These are phyloP conservation scores for Camelus dromedarius DNA, from an alignment of 2,113 vertebrate species.

Conservation along the genomic window DNA sequence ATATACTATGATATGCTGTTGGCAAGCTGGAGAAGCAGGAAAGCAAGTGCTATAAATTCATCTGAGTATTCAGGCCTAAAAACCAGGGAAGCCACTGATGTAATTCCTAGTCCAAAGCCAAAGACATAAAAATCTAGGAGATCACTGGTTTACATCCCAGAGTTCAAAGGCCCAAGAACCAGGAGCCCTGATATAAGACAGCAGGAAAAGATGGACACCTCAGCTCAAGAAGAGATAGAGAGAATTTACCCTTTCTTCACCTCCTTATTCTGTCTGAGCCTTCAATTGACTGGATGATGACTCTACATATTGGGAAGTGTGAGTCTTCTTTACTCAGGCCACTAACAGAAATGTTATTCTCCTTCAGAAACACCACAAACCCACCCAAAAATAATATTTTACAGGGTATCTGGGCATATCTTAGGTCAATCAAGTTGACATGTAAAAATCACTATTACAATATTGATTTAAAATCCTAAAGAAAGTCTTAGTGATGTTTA, in stretches of 20 bases:
- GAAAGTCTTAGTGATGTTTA: not conserved
- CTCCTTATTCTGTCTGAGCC: not conserved
- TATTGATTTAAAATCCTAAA: not conserved
- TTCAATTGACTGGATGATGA: not conserved
- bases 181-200: not conserved
- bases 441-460: not conserved
- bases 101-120: not conserved
- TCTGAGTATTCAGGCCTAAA: not conserved
- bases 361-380: not conserved
- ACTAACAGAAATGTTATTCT: not conserved
- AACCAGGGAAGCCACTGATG: not conserved
- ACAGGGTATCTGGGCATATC: not conserved
- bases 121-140: not conserved
- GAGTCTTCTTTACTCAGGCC: not conserved
- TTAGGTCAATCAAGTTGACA: not conserved
- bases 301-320: not conserved
- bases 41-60: not conserved
- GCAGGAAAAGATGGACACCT: not conserved
- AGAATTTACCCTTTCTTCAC: not conserved
- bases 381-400: not conserved
- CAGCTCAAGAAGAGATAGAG: not conserved
- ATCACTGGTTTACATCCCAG: not conserved
- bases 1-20: not conserved
- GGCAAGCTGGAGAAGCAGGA: not conserved
- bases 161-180: not conserved